Evolutionary conservation across 1,140 invertebrate species (phyloP).

Genomic region (Eubasilissa regina): DNA sequence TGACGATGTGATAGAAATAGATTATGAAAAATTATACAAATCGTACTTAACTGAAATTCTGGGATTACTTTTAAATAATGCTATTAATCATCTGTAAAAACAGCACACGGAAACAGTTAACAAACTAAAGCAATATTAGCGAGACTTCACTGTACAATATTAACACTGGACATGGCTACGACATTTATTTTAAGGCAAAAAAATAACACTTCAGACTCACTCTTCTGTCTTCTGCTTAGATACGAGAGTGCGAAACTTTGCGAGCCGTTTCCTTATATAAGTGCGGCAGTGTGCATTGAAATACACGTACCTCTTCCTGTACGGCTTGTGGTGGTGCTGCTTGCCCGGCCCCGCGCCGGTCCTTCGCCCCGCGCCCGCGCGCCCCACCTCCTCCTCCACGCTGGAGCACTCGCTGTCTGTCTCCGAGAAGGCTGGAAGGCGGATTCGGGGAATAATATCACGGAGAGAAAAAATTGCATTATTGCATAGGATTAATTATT

Average conservation of each 20-base stretch:
- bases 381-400: slow-evolving; percentile 77
- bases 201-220: neutral
- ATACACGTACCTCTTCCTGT: slow-evolving; percentile 56
- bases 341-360: slow-evolving; percentile 73
- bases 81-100: too few species aligned
- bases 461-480: too few species aligned
- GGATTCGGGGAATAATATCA: neutral
- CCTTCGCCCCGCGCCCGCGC: slow-evolving; percentile 77
- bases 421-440: slow-evolving; percentile 81
- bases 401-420: slow-evolving; percentile 92
- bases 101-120: too few species aligned
- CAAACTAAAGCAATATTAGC: too few species aligned
- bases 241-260: slow-evolving; percentile 6
- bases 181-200: neutral
- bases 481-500: too few species aligned
- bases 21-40: too few species aligned
- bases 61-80: too few species aligned
- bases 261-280: slow-evolving; percentile 10
- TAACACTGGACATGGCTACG: too few species aligned
- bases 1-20: too few species aligned
- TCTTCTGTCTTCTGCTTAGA: slow-evolving; percentile 16
- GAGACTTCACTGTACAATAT: too few species aligned
- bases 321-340: slow-evolving; percentile 62
- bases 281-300: neutral
- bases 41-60: too few species aligned